Percentiles rank a stretch among this genome's conserved stretches.
Conservation (phyloP, 2,113 vertebrate genomes). For the Isichthys henryi region DNA sequence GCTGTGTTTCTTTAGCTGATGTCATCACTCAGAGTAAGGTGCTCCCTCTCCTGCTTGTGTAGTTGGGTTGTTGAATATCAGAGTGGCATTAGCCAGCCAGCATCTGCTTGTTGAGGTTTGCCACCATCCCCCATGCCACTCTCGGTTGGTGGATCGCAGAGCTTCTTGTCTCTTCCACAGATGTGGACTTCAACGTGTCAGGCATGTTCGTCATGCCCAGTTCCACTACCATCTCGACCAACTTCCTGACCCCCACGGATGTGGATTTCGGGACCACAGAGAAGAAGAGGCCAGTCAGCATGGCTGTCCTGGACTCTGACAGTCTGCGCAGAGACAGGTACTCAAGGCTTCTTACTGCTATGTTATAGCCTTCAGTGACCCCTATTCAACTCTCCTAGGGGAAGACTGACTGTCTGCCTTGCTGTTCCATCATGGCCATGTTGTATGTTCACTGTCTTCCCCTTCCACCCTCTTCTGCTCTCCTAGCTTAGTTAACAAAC, state of each 20-base stretch:
- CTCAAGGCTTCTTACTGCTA: conserved; percentile 17
- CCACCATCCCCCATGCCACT: not conserved
- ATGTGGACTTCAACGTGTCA: conserved; percentile 95
- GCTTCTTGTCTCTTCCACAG: conserved; percentile 49
- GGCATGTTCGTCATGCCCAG: conserved; percentile 77
- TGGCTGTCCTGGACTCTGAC: conserved; percentile 75
- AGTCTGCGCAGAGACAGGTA: conserved; percentile 88
- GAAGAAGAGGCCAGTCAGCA: conserved; percentile 79
- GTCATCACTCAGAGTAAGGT: not conserved
- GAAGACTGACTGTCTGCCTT: not conserved
- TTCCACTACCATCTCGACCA: conserved; percentile 60
- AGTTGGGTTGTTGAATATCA: not conserved
- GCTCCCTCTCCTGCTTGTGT: not conserved
- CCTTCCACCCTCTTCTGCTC: conserved; percentile 46
- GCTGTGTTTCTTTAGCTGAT: not conserved
- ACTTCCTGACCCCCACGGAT: conserved; percentile 58
- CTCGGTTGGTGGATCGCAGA: not conserved
- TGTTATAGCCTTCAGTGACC: conserved; percentile 10
- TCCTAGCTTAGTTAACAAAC: conserved; percentile 80
- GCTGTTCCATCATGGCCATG: conserved; percentile 34
- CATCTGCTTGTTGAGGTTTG: not conserved
- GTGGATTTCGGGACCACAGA: conserved; percentile 70
- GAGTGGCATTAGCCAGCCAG: not conserved
- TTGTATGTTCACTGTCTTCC: conserved; percentile 52
- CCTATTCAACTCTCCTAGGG: not conserved